phyloP scores from a whole-genome alignment of 2,113 vertebrate genomes.

The Phoxinus phoxinus region DNA sequence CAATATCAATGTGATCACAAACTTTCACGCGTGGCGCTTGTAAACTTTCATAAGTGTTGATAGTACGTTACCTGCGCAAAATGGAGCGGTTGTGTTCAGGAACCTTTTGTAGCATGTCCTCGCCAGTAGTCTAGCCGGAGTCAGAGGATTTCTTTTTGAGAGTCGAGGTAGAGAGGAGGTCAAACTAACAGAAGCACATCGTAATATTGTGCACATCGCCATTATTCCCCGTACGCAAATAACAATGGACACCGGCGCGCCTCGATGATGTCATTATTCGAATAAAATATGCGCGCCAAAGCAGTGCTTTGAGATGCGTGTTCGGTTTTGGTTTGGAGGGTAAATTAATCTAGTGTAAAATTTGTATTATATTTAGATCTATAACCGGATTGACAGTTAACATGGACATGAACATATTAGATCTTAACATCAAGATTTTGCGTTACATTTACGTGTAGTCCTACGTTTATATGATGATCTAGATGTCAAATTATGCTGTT shows the following conservation, averaged over 20 bases:
- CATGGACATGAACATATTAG: background rate
- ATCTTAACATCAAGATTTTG: background rate
- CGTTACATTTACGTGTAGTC: background rate
- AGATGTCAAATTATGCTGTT: background rate
- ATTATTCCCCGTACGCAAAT: conserved; percentile 63
- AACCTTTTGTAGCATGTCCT: conserved; percentile 60
- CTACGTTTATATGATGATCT: background rate
- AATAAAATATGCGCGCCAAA: background rate
- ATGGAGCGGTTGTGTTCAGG: conserved; percentile 63
- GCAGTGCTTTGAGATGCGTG: background rate
- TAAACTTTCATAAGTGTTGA: background rate
- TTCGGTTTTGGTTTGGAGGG: background rate
- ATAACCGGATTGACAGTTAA: background rate
- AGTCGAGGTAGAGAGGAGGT: conserved; percentile 63
- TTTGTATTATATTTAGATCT: background rate
- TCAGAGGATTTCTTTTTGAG: conserved; percentile 40
- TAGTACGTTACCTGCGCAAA: conserved; percentile 71
- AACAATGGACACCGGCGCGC: conserved; percentile 39
- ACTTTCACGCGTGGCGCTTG: conserved; percentile 10
- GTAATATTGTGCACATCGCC: conserved; percentile 69
- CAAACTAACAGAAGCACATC: conserved; percentile 70
- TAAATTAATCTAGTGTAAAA: background rate
- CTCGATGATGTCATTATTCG: conserved; percentile 31
- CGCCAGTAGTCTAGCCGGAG: conserved; percentile 49
- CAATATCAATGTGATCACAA: background rate